Evolutionary conservation across 2,797 vertebrate species (phyloP).

Genomic region (Helicolenus hilgendorfi): DNA sequence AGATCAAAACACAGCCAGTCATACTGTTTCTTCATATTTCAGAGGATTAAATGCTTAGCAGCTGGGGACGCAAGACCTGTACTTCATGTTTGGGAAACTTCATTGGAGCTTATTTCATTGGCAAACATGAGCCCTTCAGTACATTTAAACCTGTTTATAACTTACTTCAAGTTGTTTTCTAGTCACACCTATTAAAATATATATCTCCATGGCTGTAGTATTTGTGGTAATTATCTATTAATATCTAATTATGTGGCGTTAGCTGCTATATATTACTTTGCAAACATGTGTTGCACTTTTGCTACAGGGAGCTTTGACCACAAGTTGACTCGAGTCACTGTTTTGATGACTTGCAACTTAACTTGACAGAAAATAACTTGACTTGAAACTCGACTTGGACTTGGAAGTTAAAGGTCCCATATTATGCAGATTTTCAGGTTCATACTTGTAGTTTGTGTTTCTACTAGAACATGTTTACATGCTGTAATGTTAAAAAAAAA

Average conservation of each 20-base stretch:
- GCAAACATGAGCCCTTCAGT: conserved; percentile 8
- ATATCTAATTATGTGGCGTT: too few relatives aligned
- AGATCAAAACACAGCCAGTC: conserved; percentile 74
- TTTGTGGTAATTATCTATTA: background rate
- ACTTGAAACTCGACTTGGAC: background rate
- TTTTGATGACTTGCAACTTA: background rate
- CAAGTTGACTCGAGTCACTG: background rate
- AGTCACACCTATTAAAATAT: background rate
- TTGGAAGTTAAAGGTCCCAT: background rate
- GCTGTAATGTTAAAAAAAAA: too few relatives aligned
- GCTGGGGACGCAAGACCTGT: conserved; percentile 32
- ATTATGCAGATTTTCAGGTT: too few relatives aligned
- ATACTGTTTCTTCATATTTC: conserved; percentile 78
- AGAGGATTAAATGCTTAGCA: conserved; percentile 75
- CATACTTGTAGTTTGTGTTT: too few relatives aligned
- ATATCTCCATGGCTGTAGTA: background rate
- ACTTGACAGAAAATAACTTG: background rate
- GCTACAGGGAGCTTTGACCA: background rate
- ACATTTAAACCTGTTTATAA: background rate
- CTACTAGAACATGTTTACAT: too few relatives aligned
- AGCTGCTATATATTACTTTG: background rate
- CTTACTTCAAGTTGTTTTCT: background rate
- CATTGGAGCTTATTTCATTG: conserved; percentile 1
- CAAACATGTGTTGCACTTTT: background rate
- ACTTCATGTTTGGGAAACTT: conserved; percentile 40